Evolutionary conservation across 2,888 invertebrate species (phyloP), one percentile per base, ranked within the genome.

Genomic region (Philonicus albiceps): DNA sequence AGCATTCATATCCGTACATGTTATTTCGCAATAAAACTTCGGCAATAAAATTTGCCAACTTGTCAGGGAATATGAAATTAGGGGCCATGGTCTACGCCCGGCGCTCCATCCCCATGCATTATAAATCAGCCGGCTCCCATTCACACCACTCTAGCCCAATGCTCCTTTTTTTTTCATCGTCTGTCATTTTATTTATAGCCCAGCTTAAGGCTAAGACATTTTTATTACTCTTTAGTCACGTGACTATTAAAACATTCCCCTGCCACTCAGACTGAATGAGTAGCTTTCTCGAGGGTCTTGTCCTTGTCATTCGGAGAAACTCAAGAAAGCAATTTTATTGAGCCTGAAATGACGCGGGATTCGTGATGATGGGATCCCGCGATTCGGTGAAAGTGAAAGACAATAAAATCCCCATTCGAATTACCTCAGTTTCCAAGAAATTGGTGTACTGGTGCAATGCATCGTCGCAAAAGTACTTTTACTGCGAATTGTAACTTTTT

Each of bases 221-320:
- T 85, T 85, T 85, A 85, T 85, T 85, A 75, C 53, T 40, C 74
- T 85, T 85, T 85, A 85, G 74, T 85, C 85, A 85, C 85, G 85
- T 85, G 85, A 85, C 75, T 75, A 75, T 75, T 85, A 85, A 85
- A 85, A 85, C 31, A 30, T 75, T 53, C 53, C 16, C 80, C 40
- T 84, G 84, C 73, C 72, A 84, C 43, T 73, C 72, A 73, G 43
- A 40, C 84, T 31, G 40, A 43, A 16, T 84, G 27, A 43, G 73
- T 64, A 31, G 31, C 84, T 27, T 84, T 40, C 73, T 16, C 31
- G 1, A 6, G 27, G 49, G 49, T 43, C 73, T 30, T 84, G 73
- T 22, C 73, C 73, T 43, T 64, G 81, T 64, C 73, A 84, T 34
- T 27, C 43, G 27, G 8, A 34, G 40, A 84, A 49, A 6, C 40